These are phyloP conservation scores for Cheirogaleus medius DNA, from an alignment of 2,113 vertebrate genomes.

Conservation along the genomic window DNA sequence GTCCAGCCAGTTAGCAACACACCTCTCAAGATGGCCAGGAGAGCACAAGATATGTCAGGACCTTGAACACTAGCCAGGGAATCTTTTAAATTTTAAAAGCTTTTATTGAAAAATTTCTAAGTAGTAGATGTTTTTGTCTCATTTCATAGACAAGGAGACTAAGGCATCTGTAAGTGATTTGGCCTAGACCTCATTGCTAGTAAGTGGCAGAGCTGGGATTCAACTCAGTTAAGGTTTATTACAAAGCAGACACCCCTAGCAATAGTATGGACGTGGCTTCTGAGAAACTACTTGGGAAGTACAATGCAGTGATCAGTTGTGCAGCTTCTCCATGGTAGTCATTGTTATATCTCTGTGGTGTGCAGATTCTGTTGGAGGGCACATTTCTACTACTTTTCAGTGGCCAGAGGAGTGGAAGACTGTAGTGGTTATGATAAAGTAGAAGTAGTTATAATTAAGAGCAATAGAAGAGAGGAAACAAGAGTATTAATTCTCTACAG, in stretches of 20 bases:
- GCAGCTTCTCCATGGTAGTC: not conserved
- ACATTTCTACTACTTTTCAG: not conserved
- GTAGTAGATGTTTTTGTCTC: not conserved
- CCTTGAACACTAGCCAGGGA: not conserved
- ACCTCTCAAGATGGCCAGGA: not conserved
- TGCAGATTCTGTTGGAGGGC: not conserved
- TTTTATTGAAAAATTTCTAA: not conserved
- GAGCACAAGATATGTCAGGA: not conserved
- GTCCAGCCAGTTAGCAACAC: not conserved
- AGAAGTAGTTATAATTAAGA: not conserved
- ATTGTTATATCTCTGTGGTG: not conserved
- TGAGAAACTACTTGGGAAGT: not conserved
- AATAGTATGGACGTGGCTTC: not conserved
- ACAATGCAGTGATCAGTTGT: not conserved
- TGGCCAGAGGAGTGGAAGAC: not conserved
- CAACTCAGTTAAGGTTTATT: not conserved
- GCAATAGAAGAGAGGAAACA: not conserved
- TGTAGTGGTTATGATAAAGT: not conserved
- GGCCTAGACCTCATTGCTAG: not conserved
- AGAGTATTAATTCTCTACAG: not conserved
- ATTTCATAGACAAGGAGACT: not conserved
- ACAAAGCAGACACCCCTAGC: not conserved
- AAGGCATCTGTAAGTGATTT: not conserved
- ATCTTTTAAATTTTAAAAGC: not conserved
- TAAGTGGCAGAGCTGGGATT: not conserved